phyloP scores from a whole-genome alignment of 2,797 vertebrate genomes.

The Margarornis squamiger region DNA sequence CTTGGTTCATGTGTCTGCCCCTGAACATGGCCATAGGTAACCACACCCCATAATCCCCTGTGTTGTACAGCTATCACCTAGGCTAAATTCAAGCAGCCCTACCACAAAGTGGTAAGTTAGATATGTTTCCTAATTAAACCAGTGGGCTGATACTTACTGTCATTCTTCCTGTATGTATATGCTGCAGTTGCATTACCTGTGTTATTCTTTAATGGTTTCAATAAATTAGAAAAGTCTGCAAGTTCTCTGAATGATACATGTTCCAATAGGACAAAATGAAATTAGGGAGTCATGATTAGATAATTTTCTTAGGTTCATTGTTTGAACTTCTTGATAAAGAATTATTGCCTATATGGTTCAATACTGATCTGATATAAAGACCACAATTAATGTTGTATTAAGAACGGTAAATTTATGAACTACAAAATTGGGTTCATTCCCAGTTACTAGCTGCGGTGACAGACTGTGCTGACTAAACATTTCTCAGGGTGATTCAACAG shows the following conservation, averaged over 20 bases:
- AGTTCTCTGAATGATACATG: neutral
- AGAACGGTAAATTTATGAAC: constrained; percentile 17
- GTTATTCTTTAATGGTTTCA: neutral
- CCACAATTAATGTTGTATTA: neutral
- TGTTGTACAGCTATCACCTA: neutral
- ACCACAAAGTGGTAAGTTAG: neutral
- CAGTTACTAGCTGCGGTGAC: neutral
- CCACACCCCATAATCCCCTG: fast-evolving
- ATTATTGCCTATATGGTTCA: neutral
- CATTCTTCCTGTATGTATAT: neutral
- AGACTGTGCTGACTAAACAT: neutral
- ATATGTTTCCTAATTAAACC: neutral
- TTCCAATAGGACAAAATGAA: neutral
- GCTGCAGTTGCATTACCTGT: neutral
- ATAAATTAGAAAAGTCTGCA: neutral
- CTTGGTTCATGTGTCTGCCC: neutral
- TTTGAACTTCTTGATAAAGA: neutral
- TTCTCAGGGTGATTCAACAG: neutral
- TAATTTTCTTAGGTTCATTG: neutral
- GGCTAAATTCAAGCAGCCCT: neutral
- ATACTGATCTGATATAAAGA: neutral
- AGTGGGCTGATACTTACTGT: neutral
- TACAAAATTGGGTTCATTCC: neutral
- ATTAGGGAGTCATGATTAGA: neutral
- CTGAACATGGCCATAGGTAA: neutral